Conservation (phyloP, 1,140 invertebrate genomes). For the Dufourea novaeangliae region DNA sequence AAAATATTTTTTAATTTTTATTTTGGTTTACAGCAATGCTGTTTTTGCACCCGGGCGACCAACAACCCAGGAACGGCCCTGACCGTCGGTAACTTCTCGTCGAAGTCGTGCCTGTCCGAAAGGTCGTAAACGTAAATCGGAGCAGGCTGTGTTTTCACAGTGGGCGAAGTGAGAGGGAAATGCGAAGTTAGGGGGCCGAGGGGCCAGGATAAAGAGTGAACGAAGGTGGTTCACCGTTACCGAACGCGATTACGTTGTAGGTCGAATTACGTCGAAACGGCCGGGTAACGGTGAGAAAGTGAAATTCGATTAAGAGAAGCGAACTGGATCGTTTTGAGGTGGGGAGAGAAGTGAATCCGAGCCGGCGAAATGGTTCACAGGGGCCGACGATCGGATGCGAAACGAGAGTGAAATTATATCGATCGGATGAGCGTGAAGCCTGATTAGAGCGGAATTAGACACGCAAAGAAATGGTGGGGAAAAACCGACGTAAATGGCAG, state of each 20-base stretch:
- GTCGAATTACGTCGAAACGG: constrained; percentile 55
- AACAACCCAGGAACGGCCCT: no score
- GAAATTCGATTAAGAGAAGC: constrained; percentile 61
- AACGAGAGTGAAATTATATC: constrained; percentile 50
- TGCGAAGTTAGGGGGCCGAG: neutral
- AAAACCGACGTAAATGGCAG: constrained; percentile 1
- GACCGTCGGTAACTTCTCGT: no score
- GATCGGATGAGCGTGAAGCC: constrained; percentile 35
- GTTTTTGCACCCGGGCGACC: no score
- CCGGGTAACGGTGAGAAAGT: constrained; percentile 31
- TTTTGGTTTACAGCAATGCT: no score
- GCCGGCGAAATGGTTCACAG: constrained; percentile 8
- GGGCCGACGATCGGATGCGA: constrained; percentile 15
- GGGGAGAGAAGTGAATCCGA: neutral
- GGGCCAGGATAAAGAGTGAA: constrained; percentile 8
- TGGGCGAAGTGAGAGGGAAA: constrained; percentile 8
- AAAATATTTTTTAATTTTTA: no score
- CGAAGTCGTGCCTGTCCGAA: neutral
- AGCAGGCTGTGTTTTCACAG: neutral
- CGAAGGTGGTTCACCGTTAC: constrained; percentile 26
- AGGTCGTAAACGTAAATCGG: constrained; percentile 6
- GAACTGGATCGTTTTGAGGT: constrained; percentile 33
- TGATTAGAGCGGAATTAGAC: constrained; percentile 46
- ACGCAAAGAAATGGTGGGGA: neutral
- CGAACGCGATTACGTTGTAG: constrained; percentile 62